A percentile compares a stretch with the other conserved stretches of the same genome.
phyloP scores from a whole-genome alignment of 1,140 invertebrate species.

The Papilio polytes region DNA sequence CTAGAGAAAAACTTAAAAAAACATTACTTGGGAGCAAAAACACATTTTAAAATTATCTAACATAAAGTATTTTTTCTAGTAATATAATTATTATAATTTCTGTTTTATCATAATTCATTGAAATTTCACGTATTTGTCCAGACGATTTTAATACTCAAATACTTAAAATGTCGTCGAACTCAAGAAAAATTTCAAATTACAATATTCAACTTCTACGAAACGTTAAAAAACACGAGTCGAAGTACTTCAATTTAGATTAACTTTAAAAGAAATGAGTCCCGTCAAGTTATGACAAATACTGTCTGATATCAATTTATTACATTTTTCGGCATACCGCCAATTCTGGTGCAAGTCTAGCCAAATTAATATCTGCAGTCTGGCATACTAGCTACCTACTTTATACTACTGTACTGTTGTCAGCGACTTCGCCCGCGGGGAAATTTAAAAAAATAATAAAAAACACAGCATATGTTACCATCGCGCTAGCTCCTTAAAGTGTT shows the following conservation, averaged over 20 bases:
- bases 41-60: background rate
- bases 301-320: background rate
- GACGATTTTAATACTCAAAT: background rate
- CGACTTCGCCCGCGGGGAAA: too few species aligned
- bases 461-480: too few species aligned
- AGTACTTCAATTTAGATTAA: background rate
- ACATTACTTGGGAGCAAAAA: too few species aligned
- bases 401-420: background rate
- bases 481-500: too few species aligned
- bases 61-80: background rate
- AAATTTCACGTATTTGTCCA: background rate
- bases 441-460: too few species aligned
- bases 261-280: background rate
- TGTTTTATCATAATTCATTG: background rate
- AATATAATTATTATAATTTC: background rate
- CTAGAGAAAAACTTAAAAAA: too few species aligned
- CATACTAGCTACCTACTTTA: background rate
- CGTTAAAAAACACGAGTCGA: background rate
- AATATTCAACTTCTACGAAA: background rate
- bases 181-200: background rate
- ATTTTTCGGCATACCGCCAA: slow-evolving; percentile 15
- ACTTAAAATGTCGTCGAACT: background rate
- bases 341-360: background rate
- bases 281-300: background rate
- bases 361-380: slow-evolving; percentile 9